A percentile compares a stretch with the other conserved stretches of the same genome.
Evolutionary conservation across 1,140 invertebrate genomes (phyloP).

Genomic region (Laupala kohalensis): DNA sequence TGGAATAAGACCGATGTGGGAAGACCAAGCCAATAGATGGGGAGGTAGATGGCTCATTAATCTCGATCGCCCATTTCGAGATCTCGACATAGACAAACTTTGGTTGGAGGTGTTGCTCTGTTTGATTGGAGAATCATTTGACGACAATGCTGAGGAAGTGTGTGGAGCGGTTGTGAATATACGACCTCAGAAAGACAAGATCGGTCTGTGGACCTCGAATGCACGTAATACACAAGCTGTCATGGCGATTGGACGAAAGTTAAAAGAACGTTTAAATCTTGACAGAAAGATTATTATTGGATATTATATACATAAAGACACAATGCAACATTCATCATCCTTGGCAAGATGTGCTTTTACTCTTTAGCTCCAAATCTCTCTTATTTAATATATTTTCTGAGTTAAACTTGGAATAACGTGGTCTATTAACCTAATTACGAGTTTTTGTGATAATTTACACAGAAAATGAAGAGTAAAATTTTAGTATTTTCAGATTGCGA

Average conservation of each 20-base stretch:
- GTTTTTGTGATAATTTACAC: no score
- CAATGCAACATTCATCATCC: conserved; percentile 33
- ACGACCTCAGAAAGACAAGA: conserved; percentile 81
- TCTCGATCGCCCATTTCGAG: conserved; percentile 69
- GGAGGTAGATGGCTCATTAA: conserved; percentile 92
- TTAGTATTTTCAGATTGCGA: no score
- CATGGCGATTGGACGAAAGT: conserved; percentile 68
- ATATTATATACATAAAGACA: conserved; percentile 75
- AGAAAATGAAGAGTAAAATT: no score
- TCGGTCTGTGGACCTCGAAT: conserved; percentile 88
- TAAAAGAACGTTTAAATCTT: conserved; percentile 72
- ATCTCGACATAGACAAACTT: conserved; percentile 72
- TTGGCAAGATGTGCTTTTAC: neutral
- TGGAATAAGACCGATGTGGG: conserved; percentile 96
- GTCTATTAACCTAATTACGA: no score
- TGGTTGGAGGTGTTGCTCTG: conserved; percentile 94
- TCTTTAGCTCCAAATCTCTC: no score
- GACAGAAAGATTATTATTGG: conserved; percentile 48
- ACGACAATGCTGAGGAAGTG: conserved; percentile 78
- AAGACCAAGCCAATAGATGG: conserved; percentile 78
- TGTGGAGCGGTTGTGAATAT: conserved; percentile 94
- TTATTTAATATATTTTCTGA: no score
- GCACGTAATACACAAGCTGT: conserved; percentile 59
- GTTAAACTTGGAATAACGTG: no score
- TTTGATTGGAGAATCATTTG: conserved; percentile 93